Evolutionary conservation across 2,888 invertebrate species (phyloP), one percentile per base, ranked within the genome.

Genomic region (Himalopsyche anomala): DNA sequence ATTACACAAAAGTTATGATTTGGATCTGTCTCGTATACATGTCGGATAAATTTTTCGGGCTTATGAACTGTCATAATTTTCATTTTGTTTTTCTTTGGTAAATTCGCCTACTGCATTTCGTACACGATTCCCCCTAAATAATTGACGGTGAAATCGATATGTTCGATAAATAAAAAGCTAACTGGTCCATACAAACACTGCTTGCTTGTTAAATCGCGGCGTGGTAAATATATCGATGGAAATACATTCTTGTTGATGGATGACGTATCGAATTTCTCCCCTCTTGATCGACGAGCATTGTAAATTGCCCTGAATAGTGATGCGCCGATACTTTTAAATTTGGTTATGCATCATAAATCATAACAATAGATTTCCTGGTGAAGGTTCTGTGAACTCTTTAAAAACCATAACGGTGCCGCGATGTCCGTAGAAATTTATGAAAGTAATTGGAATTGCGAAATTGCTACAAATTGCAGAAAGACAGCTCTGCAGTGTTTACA

Each of bases 311-410:
- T 62, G 62, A n/a, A 62, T 28, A 62, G 28, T 28, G 28, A 62
- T 62, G 62, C n/a, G 62, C 62, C 62, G 62, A 62, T 62, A 11
- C 62, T 62, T 62, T 62, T 62, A 62, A 62, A 62, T 62, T 62
- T 38, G 74, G 74, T 74, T 36, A 74, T 12, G 74, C 74, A 12
- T 74, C 51, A 51, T 51, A 51, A 51, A 51, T 51, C 51, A 51
- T 51, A 51, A 51, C 51, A 15, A 51, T 51, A 51, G 51, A 12
- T 51, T 51, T 51, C 51, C 15, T 51, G 51, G 5, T 51, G 15
- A 51, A 15, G 28, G 12, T 51, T 51, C 51, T 15, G 51, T 51
- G 15, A 51, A 51, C 15, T 15, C 51, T 51, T 51, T 51, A 4
- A 51, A 51, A 15, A 51, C 15, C 51, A 51, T 15, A 51, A 15